phyloP scores from a whole-genome alignment of 2,888 invertebrate genomes.

The Diarsia dahlii region DNA sequence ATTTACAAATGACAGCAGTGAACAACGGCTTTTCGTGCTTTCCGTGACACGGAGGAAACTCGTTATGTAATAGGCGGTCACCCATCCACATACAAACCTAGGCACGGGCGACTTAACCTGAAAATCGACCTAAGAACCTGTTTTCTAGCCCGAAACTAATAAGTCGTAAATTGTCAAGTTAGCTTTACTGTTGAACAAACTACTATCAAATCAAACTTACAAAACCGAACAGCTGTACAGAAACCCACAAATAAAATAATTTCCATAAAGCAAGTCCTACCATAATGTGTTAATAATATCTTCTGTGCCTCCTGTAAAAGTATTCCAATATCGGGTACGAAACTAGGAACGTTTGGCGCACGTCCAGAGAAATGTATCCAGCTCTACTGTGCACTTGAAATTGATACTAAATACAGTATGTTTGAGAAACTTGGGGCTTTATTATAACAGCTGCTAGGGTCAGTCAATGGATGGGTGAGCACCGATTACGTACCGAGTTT shows the following conservation, averaged over 20 bases:
- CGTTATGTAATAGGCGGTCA: too few relatives aligned
- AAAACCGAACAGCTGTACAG: background rate
- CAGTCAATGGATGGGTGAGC: background rate
- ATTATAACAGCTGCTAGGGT: background rate
- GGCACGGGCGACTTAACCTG: too few relatives aligned
- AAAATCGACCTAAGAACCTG: too few relatives aligned
- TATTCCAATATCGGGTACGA: too few relatives aligned
- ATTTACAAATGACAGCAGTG: too few relatives aligned
- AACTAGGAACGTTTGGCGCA: conserved; percentile 15
- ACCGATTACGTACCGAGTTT: background rate
- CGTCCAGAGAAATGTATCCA: conserved; percentile 41
- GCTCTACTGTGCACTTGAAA: conserved; percentile 7
- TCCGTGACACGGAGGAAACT: too few relatives aligned
- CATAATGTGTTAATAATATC: conserved; percentile 26
- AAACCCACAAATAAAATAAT: background rate
- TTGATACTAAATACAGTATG: conserved; percentile 16
- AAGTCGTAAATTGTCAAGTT: too few relatives aligned
- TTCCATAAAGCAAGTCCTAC: background rate
- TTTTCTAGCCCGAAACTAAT: too few relatives aligned
- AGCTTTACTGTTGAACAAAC: too few relatives aligned
- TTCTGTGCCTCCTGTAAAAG: conserved; percentile 23
- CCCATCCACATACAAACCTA: too few relatives aligned
- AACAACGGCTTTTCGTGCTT: too few relatives aligned
- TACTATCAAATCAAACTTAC: background rate
- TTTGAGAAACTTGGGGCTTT: background rate